These are phyloP conservation scores for Drosophila sturtevanti DNA, from an alignment of 1,140 invertebrate species.

Conservation along the genomic window DNA sequence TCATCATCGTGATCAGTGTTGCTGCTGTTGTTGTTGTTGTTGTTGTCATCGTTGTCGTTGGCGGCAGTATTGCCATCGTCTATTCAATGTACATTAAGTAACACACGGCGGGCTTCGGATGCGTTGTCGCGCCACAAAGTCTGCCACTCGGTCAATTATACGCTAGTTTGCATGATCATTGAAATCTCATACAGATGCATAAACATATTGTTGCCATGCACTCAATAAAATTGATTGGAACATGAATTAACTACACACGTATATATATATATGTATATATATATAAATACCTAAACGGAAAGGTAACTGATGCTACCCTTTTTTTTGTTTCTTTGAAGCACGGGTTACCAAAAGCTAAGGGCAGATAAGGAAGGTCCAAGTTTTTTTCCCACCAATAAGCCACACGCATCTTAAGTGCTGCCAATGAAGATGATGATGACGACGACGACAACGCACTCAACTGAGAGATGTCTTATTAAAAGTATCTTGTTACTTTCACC, in stretches of 20 bases:
- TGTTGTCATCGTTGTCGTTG: slow-evolving; percentile 28
- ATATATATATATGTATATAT: not conserved
- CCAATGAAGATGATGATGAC: not conserved
- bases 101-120: slow-evolving; percentile 54
- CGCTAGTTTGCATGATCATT: slow-evolving; percentile 35
- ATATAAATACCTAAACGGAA: not conserved
- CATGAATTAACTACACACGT: too few relatives aligned
- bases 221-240: too few relatives aligned
- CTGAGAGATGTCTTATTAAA: slow-evolving; percentile 75
- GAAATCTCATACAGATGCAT: not conserved
- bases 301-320: not conserved
- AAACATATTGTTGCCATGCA: too few relatives aligned
- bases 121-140: slow-evolving; percentile 56
- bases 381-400: slow-evolving; percentile 54
- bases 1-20: not conserved
- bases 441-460: slow-evolving; percentile 5
- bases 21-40: too few relatives aligned
- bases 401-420: slow-evolving; percentile 56
- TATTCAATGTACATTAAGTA: slow-evolving; percentile 65
- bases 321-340: not conserved
- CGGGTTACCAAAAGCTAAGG: not conserved
- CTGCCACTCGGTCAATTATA: slow-evolving; percentile 57
- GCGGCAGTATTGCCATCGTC: too few relatives aligned
- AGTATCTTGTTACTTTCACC: slow-evolving; percentile 83
- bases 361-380: slow-evolving; percentile 17